Base-by-base conservation (phyloP, 2,888 invertebrate genomes). In the Drosophila setosimentum region DNA sequence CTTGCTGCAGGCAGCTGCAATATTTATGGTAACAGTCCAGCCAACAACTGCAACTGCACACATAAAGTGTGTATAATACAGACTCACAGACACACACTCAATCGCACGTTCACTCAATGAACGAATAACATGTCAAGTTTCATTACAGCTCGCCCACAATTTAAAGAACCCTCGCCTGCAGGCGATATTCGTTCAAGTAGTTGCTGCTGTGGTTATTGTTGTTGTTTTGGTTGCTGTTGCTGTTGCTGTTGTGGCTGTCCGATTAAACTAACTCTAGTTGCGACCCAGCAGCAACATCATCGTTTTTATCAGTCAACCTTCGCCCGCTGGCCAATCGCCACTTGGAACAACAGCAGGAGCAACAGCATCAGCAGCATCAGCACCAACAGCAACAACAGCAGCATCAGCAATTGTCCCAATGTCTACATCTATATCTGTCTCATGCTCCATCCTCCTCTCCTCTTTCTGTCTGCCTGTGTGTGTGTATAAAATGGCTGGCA, bases 101-200 rank as follows among this genome's bases (percentile, higher is more conserved):
- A 68, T 71, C 69, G 63, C 72, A 76, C 68, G 68, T 73, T 62
- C 60, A 70, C 54, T 82, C 86, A 77, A 90, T 90, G 90, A 83
- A 89, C 91, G 91, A 91, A 90, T 90, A 90, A 88, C 91, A 91
- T 91, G 90, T 91, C 91, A 90, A 84, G 90, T 91, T 89, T 88
- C 89, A 90, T 90, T 91, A 91, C 80, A 78, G 76, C 70, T 82
- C 71, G 73, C 78, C 76, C 77, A 74, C 82, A 89, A 82, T 76
- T 88, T 83, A 78, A 66, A 74, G 76, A 71, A 71, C 74, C 74
- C 73, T 73, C 66, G 51, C 64, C 54, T 40, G 33, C 61, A 49
- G 81, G 67, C 58, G 42, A 32, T 64, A 73, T 21, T 45, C 58
- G 59, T 53, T 66, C 76, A 32, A 68, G 42, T 51, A 51, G 70